phyloP scores from a whole-genome alignment of 2,113 vertebrate species.

The Dendrocopos noguchii region DNA sequence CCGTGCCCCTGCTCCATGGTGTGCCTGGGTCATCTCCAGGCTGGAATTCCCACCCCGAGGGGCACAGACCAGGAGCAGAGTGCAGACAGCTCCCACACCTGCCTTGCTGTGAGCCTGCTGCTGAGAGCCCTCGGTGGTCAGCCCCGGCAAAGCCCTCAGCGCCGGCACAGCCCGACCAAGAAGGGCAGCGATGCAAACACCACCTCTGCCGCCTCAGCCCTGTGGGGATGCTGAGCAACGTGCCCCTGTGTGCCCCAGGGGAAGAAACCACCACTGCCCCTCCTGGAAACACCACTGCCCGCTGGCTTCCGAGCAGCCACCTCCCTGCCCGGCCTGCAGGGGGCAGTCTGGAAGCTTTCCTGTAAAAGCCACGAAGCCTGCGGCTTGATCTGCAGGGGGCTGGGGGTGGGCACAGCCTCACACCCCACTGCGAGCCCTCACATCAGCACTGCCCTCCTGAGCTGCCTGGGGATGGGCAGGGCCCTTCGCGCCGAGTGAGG shows the following conservation, averaged over 20 bases:
- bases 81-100: not conserved
- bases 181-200: not conserved
- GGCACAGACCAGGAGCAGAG: not conserved
- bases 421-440: rapidly evolving
- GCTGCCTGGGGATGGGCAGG: not conserved
- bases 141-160: not conserved
- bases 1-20: rapidly evolving
- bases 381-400: not conserved
- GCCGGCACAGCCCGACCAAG: not conserved
- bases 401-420: not conserved
- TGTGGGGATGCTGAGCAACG: rapidly evolving
- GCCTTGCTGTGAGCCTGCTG: not conserved
- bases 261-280: not conserved
- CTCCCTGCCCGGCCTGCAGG: rapidly evolving
- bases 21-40: not conserved
- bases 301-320: not conserved
- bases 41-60: not conserved
- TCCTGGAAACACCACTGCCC: rapidly evolving
- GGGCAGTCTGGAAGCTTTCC: not conserved
- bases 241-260: rapidly evolving
- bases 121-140: not conserved
- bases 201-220: not conserved
- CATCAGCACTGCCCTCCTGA: rapidly evolving
- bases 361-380: rapidly evolving
- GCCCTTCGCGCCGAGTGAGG: rapidly evolving